A percentile compares a stretch with the other conserved stretches of the same genome.
phyloP scores from a whole-genome alignment of 2,888 invertebrate genomes.

The Pomacea canaliculata region DNA sequence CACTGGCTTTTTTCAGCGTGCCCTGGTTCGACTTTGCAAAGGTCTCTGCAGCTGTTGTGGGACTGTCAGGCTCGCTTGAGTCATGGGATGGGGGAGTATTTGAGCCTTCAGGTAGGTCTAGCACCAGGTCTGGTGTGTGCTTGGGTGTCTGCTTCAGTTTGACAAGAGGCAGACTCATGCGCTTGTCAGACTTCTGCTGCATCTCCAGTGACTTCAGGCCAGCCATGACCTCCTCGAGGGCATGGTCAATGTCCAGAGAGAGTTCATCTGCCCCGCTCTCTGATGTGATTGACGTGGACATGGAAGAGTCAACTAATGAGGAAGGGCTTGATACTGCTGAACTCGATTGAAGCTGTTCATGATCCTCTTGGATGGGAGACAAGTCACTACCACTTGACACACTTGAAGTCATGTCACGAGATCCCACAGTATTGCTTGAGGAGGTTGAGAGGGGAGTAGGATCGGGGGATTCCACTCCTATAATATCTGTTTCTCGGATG shows the following conservation, averaged over 20 bases:
- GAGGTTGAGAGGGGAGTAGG: conserved; percentile 34
- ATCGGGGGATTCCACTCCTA: conserved; percentile 36
- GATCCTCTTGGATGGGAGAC: conserved; percentile 19
- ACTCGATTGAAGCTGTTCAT: conserved; percentile 18
- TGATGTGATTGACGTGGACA: conserved; percentile 20
- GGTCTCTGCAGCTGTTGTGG: conserved; percentile 78
- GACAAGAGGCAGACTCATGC: conserved; percentile 57
- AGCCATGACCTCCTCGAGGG: conserved; percentile 69
- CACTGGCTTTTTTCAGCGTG: conserved; percentile 77
- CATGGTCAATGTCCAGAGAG: conserved; percentile 64
- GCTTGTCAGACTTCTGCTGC: conserved; percentile 61
- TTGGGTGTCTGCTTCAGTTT: conserved; percentile 58
- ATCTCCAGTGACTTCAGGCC: conserved; percentile 66
- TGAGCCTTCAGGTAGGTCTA: conserved; percentile 65
- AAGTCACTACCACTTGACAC: conserved; percentile 20
- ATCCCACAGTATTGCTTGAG: conserved; percentile 6
- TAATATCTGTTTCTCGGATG: conserved; percentile 49
- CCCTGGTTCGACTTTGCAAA: conserved; percentile 85
- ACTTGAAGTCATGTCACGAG: conserved; percentile 17
- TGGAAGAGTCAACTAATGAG: conserved; percentile 22
- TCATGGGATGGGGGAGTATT: conserved; percentile 58
- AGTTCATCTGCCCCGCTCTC: conserved; percentile 28
- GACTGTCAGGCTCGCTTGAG: conserved; percentile 57
- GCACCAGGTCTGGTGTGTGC: conserved; percentile 68
- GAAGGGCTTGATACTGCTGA: conserved; percentile 23